Base-by-base conservation (phyloP, 2,888 invertebrate species). In the Apamea sordens region DNA sequence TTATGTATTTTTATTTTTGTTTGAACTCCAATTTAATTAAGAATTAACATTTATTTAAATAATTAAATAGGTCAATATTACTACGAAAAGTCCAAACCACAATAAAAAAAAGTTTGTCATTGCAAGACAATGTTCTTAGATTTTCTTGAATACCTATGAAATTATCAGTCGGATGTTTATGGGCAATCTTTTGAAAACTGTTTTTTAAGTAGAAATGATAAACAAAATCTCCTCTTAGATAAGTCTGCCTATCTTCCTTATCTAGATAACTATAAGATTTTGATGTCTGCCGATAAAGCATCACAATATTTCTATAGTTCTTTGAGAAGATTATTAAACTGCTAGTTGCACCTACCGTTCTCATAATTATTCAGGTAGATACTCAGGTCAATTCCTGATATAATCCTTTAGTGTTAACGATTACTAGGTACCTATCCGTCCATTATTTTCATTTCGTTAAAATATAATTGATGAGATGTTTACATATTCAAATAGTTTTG, bases 231-330 rank as follows among this genome's bases (percentile, higher is more conserved):
- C 10, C 2, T 13, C 36, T 64, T 4, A 36, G 69, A 84, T 83
- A 63, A 69, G 13, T n/a, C n/a, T 61, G 21, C 7, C 3, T 59
- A 59, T 67, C 32, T 41, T 18, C 7, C 0, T 65, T 65, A 84
- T 79, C 80, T 70, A 50, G 18, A 84, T 65, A 18, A 65, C 64
- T 53, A n/a, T 15, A 69, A 44, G 44, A 61, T 79, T 64, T 70
- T 0, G 15, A 61, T 41, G 10, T 79, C 7, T 65, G 15, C 24
- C 24, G 84, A 68, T 61, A 56, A 0, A 59, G 1, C 10, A 41
- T 79, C 32, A 44, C 47, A 44, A 76, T 77, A 24, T 64, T 65
- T 47, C 1, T 21, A n/a, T 11, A 5, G 3, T n/a, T 73, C 11
- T 74, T 75, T 65, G 44, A 64, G 3, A 0, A 8, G 28, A 50